Conservation (phyloP, 2,797 vertebrate species). For the Lepilemur ruficaudatus region DNA sequence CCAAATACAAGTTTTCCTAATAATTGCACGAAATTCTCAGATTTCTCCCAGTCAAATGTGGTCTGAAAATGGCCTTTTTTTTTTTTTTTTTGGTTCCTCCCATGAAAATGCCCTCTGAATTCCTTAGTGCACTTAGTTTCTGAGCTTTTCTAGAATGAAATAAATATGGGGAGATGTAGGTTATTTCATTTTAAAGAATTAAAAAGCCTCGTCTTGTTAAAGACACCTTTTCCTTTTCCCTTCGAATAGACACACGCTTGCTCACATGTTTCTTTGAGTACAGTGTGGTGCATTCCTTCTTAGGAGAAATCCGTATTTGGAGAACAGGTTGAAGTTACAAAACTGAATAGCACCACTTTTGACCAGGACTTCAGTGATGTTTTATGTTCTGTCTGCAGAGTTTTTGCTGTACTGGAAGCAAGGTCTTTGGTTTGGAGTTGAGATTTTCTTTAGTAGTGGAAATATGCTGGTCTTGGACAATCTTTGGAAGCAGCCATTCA, state of each 20-base stretch:
- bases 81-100: background rate
- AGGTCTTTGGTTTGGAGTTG: background rate
- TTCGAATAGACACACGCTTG: too few relatives aligned
- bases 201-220: background rate
- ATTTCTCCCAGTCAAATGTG: background rate
- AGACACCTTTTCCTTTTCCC: background rate
- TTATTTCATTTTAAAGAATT: constrained; percentile 36
- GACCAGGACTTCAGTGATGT: background rate
- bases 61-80: background rate
- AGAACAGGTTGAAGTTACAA: background rate
- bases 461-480: background rate
- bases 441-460: background rate
- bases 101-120: background rate
- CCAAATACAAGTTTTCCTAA: background rate
- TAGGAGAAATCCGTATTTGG: background rate
- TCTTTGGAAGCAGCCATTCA: background rate
- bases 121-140: background rate
- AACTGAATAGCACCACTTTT: background rate
- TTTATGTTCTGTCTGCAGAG: background rate
- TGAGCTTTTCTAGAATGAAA: background rate
- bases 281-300: background rate
- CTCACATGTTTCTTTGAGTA: background rate
- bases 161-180: background rate
- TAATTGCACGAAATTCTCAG: background rate
- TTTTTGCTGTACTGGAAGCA: background rate